phyloP scores from a whole-genome alignment of 1,140 invertebrate species.

The Heliconius hermathena region DNA sequence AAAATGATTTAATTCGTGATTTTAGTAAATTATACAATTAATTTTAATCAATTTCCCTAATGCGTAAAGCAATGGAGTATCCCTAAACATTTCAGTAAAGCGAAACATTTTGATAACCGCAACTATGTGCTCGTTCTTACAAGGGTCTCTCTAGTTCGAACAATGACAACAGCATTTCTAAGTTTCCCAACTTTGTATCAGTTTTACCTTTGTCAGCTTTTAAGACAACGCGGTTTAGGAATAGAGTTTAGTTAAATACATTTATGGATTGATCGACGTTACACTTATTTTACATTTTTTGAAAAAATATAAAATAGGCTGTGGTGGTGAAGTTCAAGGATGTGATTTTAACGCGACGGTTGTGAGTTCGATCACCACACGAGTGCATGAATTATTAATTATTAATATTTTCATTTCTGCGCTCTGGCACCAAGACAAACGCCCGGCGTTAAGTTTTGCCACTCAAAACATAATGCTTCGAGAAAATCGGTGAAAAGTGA shows the following conservation, averaged over 20 bases:
- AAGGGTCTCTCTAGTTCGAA: constrained; percentile 33
- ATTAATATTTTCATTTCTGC: no score
- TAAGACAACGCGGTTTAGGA: constrained; percentile 22
- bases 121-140: constrained; percentile 33
- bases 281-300: no score
- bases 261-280: neutral
- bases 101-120: constrained; percentile 31
- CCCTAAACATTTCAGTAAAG: neutral
- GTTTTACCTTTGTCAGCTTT: constrained; percentile 34
- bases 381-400: no score
- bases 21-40: neutral
- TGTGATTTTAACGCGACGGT: no score
- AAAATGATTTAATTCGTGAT: neutral
- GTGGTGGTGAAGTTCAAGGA: no score
- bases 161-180: constrained; percentile 27
- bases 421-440: no score
- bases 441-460: no score
- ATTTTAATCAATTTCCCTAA: constrained; percentile 1
- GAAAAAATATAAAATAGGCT: no score
- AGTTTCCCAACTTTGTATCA: constrained; percentile 34
- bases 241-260: constrained; percentile 14
- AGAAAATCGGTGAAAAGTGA: no score
- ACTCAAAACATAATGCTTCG: no score
- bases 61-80: neutral
- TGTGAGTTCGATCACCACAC: no score